Percentiles rank a stretch among this genome's conserved stretches.
These are phyloP conservation scores for Ataeniobius toweri DNA, from an alignment of 2,797 vertebrate species.

Conservation along the genomic window DNA sequence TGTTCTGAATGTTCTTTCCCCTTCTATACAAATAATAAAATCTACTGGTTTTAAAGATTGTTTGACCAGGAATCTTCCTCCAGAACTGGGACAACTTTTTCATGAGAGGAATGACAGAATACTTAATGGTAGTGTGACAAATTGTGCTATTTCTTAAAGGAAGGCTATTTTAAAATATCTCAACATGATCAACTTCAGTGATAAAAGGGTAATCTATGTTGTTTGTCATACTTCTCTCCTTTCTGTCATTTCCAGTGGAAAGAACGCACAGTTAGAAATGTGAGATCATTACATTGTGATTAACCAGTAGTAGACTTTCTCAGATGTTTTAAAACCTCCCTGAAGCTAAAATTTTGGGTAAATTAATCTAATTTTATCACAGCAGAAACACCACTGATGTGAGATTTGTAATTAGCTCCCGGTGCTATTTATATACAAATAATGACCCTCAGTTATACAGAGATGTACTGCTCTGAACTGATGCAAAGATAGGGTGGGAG, in stretches of 20 bases:
- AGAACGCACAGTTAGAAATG: background rate
- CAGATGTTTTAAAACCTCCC: slow-evolving; percentile 52
- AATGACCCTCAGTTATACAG: slow-evolving; percentile 63
- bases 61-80: background rate
- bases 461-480: slow-evolving; percentile 40
- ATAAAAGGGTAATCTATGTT: background rate
- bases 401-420: slow-evolving; percentile 71
- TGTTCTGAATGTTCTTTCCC: background rate
- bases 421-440: slow-evolving; percentile 46
- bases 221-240: background rate
- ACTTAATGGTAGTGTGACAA: background rate
- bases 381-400: slow-evolving; percentile 57
- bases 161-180: background rate
- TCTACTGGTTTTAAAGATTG: background rate
- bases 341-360: slow-evolving; percentile 37
- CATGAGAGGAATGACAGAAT: background rate
- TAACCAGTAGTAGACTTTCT: slow-evolving; percentile 13
- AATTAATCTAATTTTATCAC: slow-evolving; percentile 47
- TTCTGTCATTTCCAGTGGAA: background rate
- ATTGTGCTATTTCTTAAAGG: background rate
- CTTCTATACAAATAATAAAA: background rate
- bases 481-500: slow-evolving; percentile 16
- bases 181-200: background rate
- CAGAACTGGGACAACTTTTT: background rate
- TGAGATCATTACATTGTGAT: background rate